Evolutionary conservation across 1,140 invertebrate genomes (phyloP).

Genomic region (Macrosteles quadrilineatus): DNA sequence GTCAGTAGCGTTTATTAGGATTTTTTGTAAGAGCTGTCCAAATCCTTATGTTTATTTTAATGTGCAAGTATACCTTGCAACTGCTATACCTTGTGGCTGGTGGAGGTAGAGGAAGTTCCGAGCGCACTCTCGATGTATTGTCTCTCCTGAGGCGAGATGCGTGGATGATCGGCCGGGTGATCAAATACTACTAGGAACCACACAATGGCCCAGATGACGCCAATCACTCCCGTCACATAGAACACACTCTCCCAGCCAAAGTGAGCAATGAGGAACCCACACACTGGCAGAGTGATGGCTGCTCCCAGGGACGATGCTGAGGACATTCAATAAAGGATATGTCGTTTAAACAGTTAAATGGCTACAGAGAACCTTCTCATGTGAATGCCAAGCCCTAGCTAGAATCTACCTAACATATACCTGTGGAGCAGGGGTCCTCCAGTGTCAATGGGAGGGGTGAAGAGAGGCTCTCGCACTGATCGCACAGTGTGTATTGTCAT

Average conservation of each 20-base stretch:
- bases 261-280: constrained; percentile 74
- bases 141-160: constrained; percentile 78
- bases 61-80: constrained; percentile 39
- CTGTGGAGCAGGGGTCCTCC: too few relatives aligned
- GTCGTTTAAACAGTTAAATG: too few relatives aligned
- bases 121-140: constrained; percentile 76
- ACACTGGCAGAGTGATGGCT: constrained; percentile 79
- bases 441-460: too few relatives aligned
- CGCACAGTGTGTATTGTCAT: too few relatives aligned
- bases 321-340: too few relatives aligned
- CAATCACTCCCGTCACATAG: constrained; percentile 77
- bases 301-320: constrained; percentile 79
- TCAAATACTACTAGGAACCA: constrained; percentile 89
- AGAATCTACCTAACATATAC: too few relatives aligned
- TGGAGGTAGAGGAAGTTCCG: constrained; percentile 48
- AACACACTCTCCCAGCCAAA: constrained; percentile 83
- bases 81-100: constrained; percentile 43
- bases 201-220: constrained; percentile 76
- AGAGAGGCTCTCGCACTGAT: too few relatives aligned
- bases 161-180: constrained; percentile 80
- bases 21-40: too few relatives aligned
- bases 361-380: too few relatives aligned
- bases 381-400: too few relatives aligned
- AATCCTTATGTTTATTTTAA: too few relatives aligned
- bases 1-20: too few relatives aligned